Evolutionary conservation across 2,113 vertebrate species (phyloP).

Genomic region (Crotalus helleri): DNA sequence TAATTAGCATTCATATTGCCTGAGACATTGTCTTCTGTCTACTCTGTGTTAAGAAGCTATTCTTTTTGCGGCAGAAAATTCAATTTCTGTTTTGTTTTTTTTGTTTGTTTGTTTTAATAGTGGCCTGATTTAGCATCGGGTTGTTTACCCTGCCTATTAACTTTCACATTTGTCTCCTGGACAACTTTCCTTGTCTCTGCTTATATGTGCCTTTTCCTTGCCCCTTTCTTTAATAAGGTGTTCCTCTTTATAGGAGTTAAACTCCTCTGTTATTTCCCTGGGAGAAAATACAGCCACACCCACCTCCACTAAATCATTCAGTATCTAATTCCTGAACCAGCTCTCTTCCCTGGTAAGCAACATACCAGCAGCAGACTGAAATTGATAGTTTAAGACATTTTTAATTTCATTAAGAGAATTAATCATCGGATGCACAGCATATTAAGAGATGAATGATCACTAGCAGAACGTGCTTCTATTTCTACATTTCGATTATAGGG

Average conservation of each 20-base stretch:
- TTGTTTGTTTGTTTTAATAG: not conserved
- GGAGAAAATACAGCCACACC: not conserved
- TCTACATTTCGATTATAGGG: not conserved
- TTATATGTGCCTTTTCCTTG: not conserved
- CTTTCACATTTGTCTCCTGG: not conserved
- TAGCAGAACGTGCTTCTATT: not conserved
- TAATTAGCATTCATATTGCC: not conserved
- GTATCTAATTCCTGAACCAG: not conserved
- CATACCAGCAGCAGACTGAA: not conserved
- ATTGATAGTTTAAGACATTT: not conserved
- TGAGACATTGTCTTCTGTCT: not conserved
- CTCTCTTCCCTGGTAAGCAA: not conserved
- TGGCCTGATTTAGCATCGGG: not conserved
- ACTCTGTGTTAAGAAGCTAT: not conserved
- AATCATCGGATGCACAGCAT: not conserved
- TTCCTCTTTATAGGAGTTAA: not conserved
- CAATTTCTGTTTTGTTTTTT: not conserved
- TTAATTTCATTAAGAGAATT: not conserved
- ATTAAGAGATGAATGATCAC: not conserved
- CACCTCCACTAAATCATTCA: not conserved
- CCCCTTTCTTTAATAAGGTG: not conserved
- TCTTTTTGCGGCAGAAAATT: not conserved
- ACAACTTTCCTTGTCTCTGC: not conserved
- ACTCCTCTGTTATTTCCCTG: not conserved
- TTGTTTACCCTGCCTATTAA: not conserved